Evolutionary conservation across 2,113 vertebrate species (phyloP), one percentile per base, ranked within the genome.

Genomic region (Rhea americana): DNA sequence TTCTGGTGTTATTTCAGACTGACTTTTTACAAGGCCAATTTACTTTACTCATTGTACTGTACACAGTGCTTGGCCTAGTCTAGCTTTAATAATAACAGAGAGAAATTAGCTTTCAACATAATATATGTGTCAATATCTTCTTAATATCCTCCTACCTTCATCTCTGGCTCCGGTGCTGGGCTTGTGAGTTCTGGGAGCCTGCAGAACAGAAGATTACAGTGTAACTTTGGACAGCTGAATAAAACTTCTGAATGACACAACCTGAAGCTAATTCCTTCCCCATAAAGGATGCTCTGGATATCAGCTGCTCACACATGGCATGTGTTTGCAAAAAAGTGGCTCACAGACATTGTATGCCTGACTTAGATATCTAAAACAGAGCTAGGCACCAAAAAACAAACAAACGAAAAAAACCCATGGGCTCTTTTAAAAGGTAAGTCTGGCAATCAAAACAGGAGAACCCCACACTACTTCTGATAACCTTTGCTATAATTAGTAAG

Each of bases 151-250:
- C 95, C 88, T 98, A 99, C 99, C 98, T 99, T 99, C 53, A 97
- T 85, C 20, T 98, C 98, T 93, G 98, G 98, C 71, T 98, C 98
- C 61, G 89, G 76, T 89, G 97, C 96, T 47, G 97, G 96, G 76
- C 95, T 97, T 76, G 96, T 97, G 96, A 98, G 89, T 91, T 98
- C 98, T 93, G 99, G 98, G 90, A 99, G 98, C 92, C 99, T 99
- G 84, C 17, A 79, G 86, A 85, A 95, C 53, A 78, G 75, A 96
- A 82, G 89, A 76, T 87, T 65, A 37, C 73, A 85, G 91, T 65
- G 91, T 19, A 89, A 68, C 83, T 85, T 76, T 59, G 91, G 75
- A 87, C 20, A 94, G 80, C 61, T 48, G 17, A 70, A 62, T 8
- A 55, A 51, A 91, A 61, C 21, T 51, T 87, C 61, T 32, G 74